A percentile compares a stretch with the other conserved stretches of the same genome.
phyloP scores from a whole-genome alignment of 2,888 invertebrate species.

The Nymphalis urticae region DNA sequence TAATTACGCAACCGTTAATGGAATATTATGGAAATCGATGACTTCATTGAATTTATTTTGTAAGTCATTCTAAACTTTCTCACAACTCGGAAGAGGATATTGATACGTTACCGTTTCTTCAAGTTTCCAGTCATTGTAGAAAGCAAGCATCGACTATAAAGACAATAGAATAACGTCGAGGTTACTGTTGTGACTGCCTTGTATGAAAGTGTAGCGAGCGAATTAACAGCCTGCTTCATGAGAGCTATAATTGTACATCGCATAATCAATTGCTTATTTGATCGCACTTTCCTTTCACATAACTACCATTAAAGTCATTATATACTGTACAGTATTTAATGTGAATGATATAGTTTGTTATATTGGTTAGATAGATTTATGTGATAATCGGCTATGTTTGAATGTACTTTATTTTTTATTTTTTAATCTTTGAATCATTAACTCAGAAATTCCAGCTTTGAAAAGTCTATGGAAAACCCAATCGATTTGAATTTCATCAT shows the following conservation, averaged over 20 bases:
- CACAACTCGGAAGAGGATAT: conserved; percentile 27
- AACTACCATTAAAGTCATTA: not conserved
- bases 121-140: conserved; percentile 29
- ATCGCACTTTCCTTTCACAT: conserved; percentile 28
- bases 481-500: no score
- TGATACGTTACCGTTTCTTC: conserved; percentile 17
- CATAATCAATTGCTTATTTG: conserved; percentile 23
- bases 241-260: conserved; percentile 30
- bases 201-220: conserved; percentile 30
- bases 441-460: no score
- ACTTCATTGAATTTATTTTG: conserved; percentile 3
- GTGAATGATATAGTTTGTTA: not conserved
- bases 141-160: conserved; percentile 29
- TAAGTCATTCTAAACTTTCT: conserved; percentile 25
- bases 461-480: no score
- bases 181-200: conserved; percentile 24
- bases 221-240: conserved; percentile 25
- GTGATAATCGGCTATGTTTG: no score
- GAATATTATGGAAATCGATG: conserved; percentile 14
- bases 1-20: not conserved
- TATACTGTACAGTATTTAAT: not conserved
- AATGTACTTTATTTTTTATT: no score
- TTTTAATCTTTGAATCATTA: no score
- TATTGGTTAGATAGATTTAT: not conserved
- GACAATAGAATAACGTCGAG: conserved; percentile 29